Percentiles rank a stretch among this genome's conserved stretches.
Evolutionary conservation across 2,888 invertebrate genomes (phyloP).

Genomic region (Aethes cnicana): DNA sequence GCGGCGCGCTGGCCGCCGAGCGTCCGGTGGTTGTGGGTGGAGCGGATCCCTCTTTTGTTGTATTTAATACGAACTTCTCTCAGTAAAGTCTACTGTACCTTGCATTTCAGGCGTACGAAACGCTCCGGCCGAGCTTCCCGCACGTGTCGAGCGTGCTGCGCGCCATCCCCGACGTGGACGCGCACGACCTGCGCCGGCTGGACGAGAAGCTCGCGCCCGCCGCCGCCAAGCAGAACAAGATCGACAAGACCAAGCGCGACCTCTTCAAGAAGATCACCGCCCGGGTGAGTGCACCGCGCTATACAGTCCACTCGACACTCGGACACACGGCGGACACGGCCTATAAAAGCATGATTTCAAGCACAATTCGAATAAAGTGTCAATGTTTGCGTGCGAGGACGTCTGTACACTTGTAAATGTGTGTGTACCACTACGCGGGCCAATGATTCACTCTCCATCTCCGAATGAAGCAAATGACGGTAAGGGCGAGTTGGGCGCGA

Average conservation of each 20-base stretch:
- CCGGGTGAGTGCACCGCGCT: conserved; percentile 78
- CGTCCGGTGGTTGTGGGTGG: background rate
- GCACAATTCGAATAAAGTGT: too few species aligned
- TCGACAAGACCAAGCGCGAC: conserved; percentile 95
- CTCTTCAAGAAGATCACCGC: conserved; percentile 94
- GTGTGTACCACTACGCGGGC: too few species aligned
- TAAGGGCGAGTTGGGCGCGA: too few species aligned
- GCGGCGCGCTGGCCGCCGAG: background rate
- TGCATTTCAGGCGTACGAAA: conserved; percentile 85
- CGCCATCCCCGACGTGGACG: conserved; percentile 91
- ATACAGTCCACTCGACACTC: too few species aligned
- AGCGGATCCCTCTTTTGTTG: too few species aligned
- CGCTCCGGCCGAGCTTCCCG: conserved; percentile 89
- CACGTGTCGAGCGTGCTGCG: conserved; percentile 86
- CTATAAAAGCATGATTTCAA: too few species aligned
- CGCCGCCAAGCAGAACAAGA: conserved; percentile 87
- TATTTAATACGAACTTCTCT: too few species aligned
- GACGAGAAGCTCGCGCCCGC: conserved; percentile 90
- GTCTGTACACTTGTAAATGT: too few species aligned
- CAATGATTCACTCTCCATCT: too few species aligned
- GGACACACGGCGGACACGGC: too few species aligned
- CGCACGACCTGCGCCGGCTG: conserved; percentile 90
- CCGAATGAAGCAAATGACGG: too few species aligned
- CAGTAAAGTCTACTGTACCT: background rate
- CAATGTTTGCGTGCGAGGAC: too few species aligned